Percentiles rank a stretch among this genome's conserved stretches.
phyloP scores from a whole-genome alignment of 2,888 invertebrate genomes.

The Eucera pruinosa region DNA sequence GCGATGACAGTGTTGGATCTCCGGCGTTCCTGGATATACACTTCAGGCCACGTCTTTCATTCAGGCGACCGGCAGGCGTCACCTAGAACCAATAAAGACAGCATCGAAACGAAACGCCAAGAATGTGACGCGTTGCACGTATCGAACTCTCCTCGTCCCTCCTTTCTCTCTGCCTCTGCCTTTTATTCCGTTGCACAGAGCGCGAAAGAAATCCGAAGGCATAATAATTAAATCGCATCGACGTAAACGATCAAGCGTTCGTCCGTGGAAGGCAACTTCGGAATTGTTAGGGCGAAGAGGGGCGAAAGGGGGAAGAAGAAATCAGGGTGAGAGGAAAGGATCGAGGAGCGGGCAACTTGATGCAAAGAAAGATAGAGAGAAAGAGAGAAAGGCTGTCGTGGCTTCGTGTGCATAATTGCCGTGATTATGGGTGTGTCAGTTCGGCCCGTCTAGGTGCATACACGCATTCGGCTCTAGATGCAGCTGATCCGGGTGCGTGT shows the following conservation, averaged over 20 bases:
- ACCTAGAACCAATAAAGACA: constrained; percentile 28
- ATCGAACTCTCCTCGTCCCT: background rate
- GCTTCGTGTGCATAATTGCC: constrained; percentile 74
- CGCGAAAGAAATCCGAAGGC: constrained; percentile 42
- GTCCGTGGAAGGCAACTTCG: constrained; percentile 35
- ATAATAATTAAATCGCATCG: constrained; percentile 68
- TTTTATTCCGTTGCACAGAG: constrained; percentile 3
- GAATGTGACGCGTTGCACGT: constrained; percentile 2
- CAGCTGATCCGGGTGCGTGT: constrained; percentile 71
- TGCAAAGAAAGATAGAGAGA: background rate
- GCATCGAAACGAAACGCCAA: constrained; percentile 17
- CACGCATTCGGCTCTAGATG: constrained; percentile 60
- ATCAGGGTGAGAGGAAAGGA: background rate
- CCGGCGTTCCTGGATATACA: background rate
- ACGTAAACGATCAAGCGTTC: constrained; percentile 65
- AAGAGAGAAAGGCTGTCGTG: constrained; percentile 50
- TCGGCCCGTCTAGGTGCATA: constrained; percentile 68
- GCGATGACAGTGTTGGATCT: background rate
- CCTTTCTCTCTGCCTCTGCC: background rate
- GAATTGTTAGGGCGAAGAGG: background rate
- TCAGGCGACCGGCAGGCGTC: constrained; percentile 20
- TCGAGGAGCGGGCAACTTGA: too few relatives aligned
- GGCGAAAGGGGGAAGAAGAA: background rate
- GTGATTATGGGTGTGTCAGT: constrained; percentile 75
- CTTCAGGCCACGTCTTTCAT: constrained; percentile 14